These are phyloP conservation scores for Calephelis perditalis DNA, from an alignment of 2,888 invertebrate genomes.

Conservation along the genomic window DNA sequence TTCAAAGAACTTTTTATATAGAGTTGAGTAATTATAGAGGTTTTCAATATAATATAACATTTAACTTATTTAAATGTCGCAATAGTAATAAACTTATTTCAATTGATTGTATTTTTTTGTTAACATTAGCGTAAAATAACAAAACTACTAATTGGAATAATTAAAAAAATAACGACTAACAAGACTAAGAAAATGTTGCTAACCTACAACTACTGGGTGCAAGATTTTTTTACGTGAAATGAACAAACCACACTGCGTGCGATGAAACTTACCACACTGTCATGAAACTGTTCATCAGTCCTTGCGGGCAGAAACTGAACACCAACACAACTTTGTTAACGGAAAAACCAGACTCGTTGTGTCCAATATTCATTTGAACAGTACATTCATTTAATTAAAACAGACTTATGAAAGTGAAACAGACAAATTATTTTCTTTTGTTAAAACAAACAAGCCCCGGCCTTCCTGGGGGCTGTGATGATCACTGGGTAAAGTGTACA, in stretches of 20 bases:
- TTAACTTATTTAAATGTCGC: no score
- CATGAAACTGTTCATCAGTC: conserved; percentile 93
- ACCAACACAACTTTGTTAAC: conserved; percentile 79
- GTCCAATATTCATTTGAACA: conserved; percentile 26
- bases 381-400: conserved; percentile 6
- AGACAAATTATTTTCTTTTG: conserved; percentile 1
- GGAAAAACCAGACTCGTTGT: conserved; percentile 48
- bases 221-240: not conserved
- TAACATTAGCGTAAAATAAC: no score
- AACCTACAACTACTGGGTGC: no score
- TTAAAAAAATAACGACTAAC: not conserved
- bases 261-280: conserved; percentile 88
- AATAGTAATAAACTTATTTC: no score
- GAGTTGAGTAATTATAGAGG: no score
- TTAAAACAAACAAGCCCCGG: no score
- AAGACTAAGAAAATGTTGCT: not conserved
- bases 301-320: conserved; percentile 90
- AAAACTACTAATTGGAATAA: no score
- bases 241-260: conserved; percentile 39
- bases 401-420: conserved; percentile 8
- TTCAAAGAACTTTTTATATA: no score
- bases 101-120: no score
- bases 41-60: no score
- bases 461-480: no score
- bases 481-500: no score